Conservation (phyloP, 2,888 invertebrate genomes). For the Eupsilia transversa region DNA sequence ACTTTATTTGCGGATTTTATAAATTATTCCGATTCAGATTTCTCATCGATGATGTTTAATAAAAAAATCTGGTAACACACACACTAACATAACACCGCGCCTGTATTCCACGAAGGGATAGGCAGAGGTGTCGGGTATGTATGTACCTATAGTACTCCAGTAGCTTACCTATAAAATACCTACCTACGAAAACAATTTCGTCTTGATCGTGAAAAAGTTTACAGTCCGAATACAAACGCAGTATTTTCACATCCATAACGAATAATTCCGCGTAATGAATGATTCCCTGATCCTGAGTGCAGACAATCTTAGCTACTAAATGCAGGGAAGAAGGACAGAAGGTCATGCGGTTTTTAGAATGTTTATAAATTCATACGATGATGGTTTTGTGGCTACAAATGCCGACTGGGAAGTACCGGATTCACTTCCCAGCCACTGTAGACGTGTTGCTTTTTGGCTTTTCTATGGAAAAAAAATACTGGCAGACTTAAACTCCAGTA, state of each 20-base stretch:
- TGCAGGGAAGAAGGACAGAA: not conserved
- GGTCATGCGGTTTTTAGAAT: not conserved
- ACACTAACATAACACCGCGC: too few species aligned
- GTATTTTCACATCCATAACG: not conserved
- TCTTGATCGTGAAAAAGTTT: not conserved
- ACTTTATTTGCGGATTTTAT: not conserved
- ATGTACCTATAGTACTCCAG: too few species aligned
- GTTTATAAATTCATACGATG: not conserved
- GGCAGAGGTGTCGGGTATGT: too few species aligned
- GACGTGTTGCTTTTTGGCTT: not conserved
- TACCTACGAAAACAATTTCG: not conserved
- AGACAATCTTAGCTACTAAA: not conserved
- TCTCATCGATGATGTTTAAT: not conserved
- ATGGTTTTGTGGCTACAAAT: not conserved
- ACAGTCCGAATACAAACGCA: not conserved
- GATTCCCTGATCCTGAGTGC: not conserved
- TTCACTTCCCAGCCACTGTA: constrained; percentile 2
- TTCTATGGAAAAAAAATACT: not conserved
- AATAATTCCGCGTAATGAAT: not conserved
- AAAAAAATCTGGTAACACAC: not conserved
- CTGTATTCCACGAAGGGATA: too few species aligned
- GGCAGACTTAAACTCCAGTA: not conserved
- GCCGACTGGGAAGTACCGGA: not conserved
- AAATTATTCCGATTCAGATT: not conserved
- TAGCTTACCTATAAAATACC: not conserved